Base-by-base conservation (phyloP, 2,797 vertebrate genomes). In the Cephalopachus bancanus region DNA sequence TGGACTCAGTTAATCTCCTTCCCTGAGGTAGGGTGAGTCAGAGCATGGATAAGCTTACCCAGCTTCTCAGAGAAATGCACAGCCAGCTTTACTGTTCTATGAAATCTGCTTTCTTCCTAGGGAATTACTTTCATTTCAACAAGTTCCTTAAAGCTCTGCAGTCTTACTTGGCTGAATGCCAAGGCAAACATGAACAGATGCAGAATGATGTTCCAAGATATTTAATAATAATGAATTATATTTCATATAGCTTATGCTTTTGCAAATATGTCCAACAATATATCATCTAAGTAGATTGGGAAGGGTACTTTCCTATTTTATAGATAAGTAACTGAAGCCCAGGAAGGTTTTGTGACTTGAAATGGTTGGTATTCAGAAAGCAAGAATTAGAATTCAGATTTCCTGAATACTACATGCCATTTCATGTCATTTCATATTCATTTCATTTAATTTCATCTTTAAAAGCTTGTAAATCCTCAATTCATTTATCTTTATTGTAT, bases 291-390 rank as follows among this genome's bases (percentile, higher is more conserved):
- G 55, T 91, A 89, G 53, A 75, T 55, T n/a, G 69, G 51, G 9
- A n/a, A 49, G 30, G 44, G 3, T 8, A 37, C 22, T 49, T 86
- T 83, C 60, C 72, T 51, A 89, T 80, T 84, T 93, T 78, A 72
- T 28, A 85, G 65, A 94, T 30, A 89, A 96, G 11, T n/a, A 67
- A 91, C 44, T 51, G 26, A 85, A 71, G 22, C 81, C 92, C n/a
- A 51, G 30, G 53, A 11, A 83, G 17, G 28, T 81, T 60, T 26
- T 30, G 2, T 76, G 93, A 95, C 71, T 87, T 91, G 69, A 65
- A 20, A 44, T 0, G 19, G 49, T 14, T 85, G 33, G 37, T n/a
- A n/a, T 10, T 26, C 26, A 75, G 33, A 93, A 96, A 89, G 72
- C 49, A 88, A 86, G 44, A n/a, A 62, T 17, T n/a, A 55, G 55